A percentile compares a stretch with the other conserved stretches of the same genome.
Evolutionary conservation across 2,797 vertebrate genomes (phyloP).

Genomic region (Miichthys miiuy): DNA sequence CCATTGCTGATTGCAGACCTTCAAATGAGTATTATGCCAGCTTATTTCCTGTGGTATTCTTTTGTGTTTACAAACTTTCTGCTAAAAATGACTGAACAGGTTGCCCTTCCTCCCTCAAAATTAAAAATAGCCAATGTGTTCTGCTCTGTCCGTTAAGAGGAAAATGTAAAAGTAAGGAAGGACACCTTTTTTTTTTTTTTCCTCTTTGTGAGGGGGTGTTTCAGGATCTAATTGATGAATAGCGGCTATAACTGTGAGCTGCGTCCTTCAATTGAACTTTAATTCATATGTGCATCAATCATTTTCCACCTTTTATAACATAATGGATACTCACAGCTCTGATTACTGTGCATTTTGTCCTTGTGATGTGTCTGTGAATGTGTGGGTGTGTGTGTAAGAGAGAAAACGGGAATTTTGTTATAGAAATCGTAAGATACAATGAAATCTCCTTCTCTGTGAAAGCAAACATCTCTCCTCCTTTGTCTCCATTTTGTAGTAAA

Average conservation of each 20-base stretch:
- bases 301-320: conserved; percentile 71
- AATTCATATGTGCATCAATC: conserved; percentile 85
- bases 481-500: conserved; percentile 56
- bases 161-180: conserved; percentile 40
- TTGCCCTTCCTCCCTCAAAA: conserved; percentile 26
- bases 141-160: conserved; percentile 12
- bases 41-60: neutral
- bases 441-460: conserved; percentile 34
- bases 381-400: conserved; percentile 19
- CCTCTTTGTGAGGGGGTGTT: conserved; percentile 65
- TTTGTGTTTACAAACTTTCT: conserved; percentile 13
- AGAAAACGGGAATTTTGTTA: conserved; percentile 31
- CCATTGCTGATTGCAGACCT: neutral
- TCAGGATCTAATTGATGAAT: conserved; percentile 84
- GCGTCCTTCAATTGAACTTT: conserved; percentile 85
- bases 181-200: conserved; percentile 42
- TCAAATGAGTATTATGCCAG: neutral
- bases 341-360: conserved; percentile 74
- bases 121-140: conserved; percentile 40
- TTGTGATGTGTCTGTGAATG: conserved; percentile 59
- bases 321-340: conserved; percentile 75
- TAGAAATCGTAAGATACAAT: conserved; percentile 30
- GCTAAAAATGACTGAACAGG: conserved; percentile 5
- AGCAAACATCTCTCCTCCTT: neutral
- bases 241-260: conserved; percentile 74